phyloP scores from a whole-genome alignment of 2,113 vertebrate genomes.

The Thamnaconus septentrionalis region DNA sequence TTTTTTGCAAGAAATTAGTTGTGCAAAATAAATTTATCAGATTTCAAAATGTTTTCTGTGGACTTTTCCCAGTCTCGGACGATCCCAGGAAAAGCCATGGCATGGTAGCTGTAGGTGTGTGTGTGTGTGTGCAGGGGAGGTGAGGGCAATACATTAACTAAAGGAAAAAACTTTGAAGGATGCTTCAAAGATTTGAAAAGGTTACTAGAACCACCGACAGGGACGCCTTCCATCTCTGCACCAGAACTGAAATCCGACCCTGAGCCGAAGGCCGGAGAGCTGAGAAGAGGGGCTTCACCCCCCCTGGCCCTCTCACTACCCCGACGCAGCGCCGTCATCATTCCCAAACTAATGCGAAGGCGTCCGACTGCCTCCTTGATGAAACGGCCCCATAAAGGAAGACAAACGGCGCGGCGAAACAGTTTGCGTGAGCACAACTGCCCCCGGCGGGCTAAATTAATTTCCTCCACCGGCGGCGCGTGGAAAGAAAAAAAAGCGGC shows the following conservation, averaged over 20 bases:
- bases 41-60: too few relatives aligned
- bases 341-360: constrained; percentile 37
- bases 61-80: too few relatives aligned
- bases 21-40: too few relatives aligned
- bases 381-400: constrained; percentile 57
- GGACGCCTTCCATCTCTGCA: constrained; percentile 4
- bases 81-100: too few relatives aligned
- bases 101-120: too few relatives aligned
- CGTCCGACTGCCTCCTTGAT: constrained; percentile 51
- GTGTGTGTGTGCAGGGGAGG: too few relatives aligned
- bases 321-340: constrained; percentile 40
- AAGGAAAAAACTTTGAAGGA: background rate
- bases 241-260: constrained; percentile 28
- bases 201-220: constrained; percentile 3
- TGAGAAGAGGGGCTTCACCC: constrained; percentile 6
- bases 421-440: constrained; percentile 59
- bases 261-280: constrained; percentile 36
- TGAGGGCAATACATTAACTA: background rate
- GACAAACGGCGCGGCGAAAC: constrained; percentile 43
- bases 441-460: constrained; percentile 52
- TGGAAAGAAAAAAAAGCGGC: background rate
- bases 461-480: constrained; percentile 40
- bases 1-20: too few relatives aligned
- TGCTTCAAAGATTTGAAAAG: constrained; percentile 29
- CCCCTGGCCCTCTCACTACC: background rate